phyloP scores from a whole-genome alignment of 2,888 invertebrate species.

The Ectemnius lituratus region DNA sequence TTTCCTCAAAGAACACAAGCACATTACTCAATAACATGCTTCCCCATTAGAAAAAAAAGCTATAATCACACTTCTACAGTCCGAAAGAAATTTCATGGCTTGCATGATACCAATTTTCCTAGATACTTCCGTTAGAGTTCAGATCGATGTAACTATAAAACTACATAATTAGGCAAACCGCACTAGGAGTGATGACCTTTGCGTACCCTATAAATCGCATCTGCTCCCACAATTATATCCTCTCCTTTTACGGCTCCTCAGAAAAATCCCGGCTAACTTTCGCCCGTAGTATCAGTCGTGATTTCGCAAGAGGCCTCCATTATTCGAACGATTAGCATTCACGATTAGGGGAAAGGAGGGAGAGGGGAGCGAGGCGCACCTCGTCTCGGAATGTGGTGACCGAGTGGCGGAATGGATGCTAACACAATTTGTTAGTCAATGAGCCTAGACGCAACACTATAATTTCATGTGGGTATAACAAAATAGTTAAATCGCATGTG shows the following conservation, averaged over 20 bases:
- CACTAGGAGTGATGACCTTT: conserved; percentile 5
- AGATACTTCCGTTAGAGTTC: neutral
- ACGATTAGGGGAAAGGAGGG: conserved; percentile 35
- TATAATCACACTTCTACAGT: neutral
- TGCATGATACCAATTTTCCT: conserved; percentile 18
- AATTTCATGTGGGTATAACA: conserved; percentile 19
- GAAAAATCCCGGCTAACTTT: conserved; percentile 15
- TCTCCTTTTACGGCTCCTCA: conserved; percentile 5
- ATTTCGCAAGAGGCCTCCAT: conserved; percentile 20
- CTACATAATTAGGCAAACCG: conserved; percentile 22
- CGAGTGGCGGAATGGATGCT: conserved; percentile 17
- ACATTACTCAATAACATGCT: no score
- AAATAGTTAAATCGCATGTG: conserved; percentile 22
- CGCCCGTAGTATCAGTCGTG: conserved; percentile 14
- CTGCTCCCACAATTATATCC: conserved; percentile 10
- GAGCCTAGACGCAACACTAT: conserved; percentile 19
- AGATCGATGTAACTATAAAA: neutral
- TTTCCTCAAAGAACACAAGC: conserved; percentile 37
- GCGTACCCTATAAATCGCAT: conserved; percentile 8
- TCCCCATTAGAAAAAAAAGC: no score
- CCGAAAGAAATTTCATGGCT: neutral
- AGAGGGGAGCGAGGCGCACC: conserved; percentile 23
- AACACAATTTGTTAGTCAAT: conserved; percentile 46
- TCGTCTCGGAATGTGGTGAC: conserved; percentile 33
- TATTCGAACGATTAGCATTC: conserved; percentile 41